Conservation (phyloP, 2,888 invertebrate genomes). For the Caenorhabditis doughertyi region DNA sequence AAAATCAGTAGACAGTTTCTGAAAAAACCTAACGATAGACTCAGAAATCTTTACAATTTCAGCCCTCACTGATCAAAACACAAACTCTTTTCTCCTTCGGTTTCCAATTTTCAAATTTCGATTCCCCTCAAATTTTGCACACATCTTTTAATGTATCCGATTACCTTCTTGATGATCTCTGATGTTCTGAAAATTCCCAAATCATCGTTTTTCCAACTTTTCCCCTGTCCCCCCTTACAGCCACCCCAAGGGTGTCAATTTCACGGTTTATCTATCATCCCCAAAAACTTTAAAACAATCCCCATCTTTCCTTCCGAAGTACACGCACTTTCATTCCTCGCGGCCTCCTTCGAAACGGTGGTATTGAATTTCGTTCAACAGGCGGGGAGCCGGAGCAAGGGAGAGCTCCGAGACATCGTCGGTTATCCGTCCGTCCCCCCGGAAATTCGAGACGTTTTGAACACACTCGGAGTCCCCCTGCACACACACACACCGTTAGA, state of each 20-base stretch:
- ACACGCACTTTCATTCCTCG: not conserved
- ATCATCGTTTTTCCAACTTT: too few relatives aligned
- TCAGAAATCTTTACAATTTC: too few relatives aligned
- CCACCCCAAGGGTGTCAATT: not conserved
- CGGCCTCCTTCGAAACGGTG: too few relatives aligned
- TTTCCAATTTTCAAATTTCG: not conserved
- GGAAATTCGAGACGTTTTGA: conserved; percentile 62
- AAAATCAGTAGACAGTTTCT: too few relatives aligned
- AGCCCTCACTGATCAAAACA: too few relatives aligned
- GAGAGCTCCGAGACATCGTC: conserved; percentile 10
- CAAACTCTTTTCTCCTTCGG: not conserved
- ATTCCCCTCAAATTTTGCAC: not conserved
- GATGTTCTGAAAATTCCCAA: not conserved
- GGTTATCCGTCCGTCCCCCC: conserved; percentile 49
- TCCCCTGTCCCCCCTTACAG: not conserved
- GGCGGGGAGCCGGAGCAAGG: not conserved
- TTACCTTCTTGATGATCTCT: not conserved
- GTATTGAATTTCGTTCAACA: conserved; percentile 27
- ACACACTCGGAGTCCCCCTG: conserved; percentile 19
- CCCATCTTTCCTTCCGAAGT: conserved; percentile 7
- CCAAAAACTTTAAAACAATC: not conserved
- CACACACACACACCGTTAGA: too few relatives aligned
- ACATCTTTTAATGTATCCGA: conserved; percentile 1
- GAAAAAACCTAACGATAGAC: too few relatives aligned
- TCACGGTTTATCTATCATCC: not conserved